Percentiles rank a stretch among this genome's conserved stretches.
These are phyloP conservation scores for Napeogenes inachia DNA, from an alignment of 2,888 invertebrate species.

Conservation along the genomic window DNA sequence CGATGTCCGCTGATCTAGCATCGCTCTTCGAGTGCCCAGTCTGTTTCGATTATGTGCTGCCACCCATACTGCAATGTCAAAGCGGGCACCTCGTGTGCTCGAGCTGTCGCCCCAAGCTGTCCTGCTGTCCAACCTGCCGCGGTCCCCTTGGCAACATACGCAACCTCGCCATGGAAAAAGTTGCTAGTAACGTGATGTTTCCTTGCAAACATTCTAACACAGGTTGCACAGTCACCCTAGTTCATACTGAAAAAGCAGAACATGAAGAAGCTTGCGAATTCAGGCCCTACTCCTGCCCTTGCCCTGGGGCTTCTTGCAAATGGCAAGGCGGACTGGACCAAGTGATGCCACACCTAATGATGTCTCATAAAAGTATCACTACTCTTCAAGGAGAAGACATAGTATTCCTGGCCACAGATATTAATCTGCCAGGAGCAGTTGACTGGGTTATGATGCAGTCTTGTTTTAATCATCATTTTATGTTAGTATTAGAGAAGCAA, in stretches of 20 bases:
- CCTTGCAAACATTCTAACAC: slow-evolving; percentile 98
- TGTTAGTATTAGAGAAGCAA: slow-evolving; percentile 99
- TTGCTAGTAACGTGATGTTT: slow-evolving; percentile 98
- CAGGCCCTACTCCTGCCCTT: slow-evolving; percentile 98
- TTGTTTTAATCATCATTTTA: slow-evolving; percentile 99
- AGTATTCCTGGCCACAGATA: slow-evolving; percentile 99
- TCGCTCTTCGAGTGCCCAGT: slow-evolving; percentile 97
- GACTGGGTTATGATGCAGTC: slow-evolving; percentile 99
- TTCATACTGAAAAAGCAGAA: slow-evolving; percentile 98
- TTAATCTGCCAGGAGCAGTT: slow-evolving; percentile 98
- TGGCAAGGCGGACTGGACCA: slow-evolving; percentile 99
- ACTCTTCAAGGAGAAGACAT: slow-evolving; percentile 99
- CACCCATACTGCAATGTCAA: slow-evolving; percentile 98
- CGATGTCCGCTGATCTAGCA: slow-evolving; percentile 91
- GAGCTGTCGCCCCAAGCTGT: slow-evolving; percentile 96
- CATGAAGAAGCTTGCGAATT: slow-evolving; percentile 99
- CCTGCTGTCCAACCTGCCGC: slow-evolving; percentile 98
- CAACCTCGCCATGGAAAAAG: slow-evolving; percentile 99
- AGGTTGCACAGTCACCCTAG: slow-evolving; percentile 93
- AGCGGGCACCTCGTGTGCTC: slow-evolving; percentile 99
- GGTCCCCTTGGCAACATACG: slow-evolving; percentile 98
- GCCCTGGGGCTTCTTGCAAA: slow-evolving; percentile 99
- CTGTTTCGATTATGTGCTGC: slow-evolving; percentile 99
- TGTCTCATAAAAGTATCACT: slow-evolving; percentile 98
- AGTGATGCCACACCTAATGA: slow-evolving; percentile 99